Evolutionary conservation across 2,888 invertebrate species (phyloP).

Genomic region (Orthosia gracilis): DNA sequence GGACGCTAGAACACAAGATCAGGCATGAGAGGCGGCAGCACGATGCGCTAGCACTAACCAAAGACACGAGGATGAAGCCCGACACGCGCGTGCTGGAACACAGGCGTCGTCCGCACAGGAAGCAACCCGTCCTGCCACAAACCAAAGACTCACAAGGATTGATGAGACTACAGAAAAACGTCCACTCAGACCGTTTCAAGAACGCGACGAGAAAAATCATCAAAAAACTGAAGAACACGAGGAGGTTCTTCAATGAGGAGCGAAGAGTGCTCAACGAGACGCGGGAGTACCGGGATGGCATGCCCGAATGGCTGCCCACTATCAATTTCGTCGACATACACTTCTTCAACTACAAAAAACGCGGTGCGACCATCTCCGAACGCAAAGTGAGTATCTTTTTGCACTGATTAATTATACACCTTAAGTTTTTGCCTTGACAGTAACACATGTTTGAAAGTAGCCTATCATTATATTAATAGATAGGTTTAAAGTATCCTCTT

Average conservation of each 20-base stretch:
- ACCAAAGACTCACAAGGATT: constrained; percentile 77
- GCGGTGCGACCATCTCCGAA: constrained; percentile 78
- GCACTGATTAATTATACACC: constrained; percentile 46
- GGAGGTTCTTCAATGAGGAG: constrained; percentile 81
- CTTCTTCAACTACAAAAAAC: constrained; percentile 80
- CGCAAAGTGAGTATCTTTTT: constrained; percentile 80
- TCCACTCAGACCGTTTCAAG: constrained; percentile 77
- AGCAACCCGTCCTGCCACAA: constrained; percentile 73
- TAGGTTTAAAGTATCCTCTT: constrained; percentile 43
- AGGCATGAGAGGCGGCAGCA: constrained; percentile 82
- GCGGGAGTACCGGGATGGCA: constrained; percentile 82
- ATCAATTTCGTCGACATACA: constrained; percentile 87
- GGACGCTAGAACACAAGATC: constrained; percentile 78
- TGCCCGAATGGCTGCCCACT: constrained; percentile 85
- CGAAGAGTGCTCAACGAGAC: constrained; percentile 80
- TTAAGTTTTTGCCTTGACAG: constrained; percentile 46
- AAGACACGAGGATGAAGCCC: constrained; percentile 72
- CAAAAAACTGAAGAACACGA: constrained; percentile 82
- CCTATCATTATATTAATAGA: constrained; percentile 62
- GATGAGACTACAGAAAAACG: constrained; percentile 74
- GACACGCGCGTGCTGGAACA: constrained; percentile 68
- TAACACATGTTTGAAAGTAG: constrained; percentile 51
- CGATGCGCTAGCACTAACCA: constrained; percentile 72
- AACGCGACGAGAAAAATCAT: constrained; percentile 82
- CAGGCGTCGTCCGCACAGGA: constrained; percentile 69